phyloP scores from a whole-genome alignment of 1,140 invertebrate genomes.

The Heterodera carotae region DNA sequence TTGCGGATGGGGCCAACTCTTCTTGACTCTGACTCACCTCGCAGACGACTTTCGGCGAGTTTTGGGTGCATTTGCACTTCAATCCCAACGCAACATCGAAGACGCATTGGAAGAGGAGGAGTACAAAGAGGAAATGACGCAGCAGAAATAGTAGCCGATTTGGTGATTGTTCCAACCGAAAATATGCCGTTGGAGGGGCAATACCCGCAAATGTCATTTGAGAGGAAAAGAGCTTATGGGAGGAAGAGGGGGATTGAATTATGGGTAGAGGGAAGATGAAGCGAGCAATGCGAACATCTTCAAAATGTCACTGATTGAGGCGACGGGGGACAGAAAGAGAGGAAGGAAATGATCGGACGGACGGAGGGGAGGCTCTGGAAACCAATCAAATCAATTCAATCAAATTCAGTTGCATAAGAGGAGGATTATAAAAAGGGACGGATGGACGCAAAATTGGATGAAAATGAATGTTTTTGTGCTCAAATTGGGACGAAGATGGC shows the following conservation, averaged over 20 bases:
- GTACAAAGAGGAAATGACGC: slow-evolving; percentile 1
- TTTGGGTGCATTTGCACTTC: slow-evolving; percentile 48
- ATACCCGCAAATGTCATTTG: too few species aligned
- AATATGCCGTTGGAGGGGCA: too few species aligned
- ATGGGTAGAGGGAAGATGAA: too few species aligned
- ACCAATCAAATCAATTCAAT: background rate
- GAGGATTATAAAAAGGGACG: background rate
- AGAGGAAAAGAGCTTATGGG: too few species aligned
- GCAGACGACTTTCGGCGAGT: slow-evolving; percentile 34
- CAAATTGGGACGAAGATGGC: slow-evolving; percentile 1
- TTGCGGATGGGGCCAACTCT: too few species aligned
- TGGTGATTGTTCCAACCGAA: background rate
- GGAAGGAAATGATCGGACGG: background rate
- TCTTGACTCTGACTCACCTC: too few species aligned
- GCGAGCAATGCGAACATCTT: background rate
- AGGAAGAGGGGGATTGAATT: too few species aligned
- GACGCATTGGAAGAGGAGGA: slow-evolving; percentile 25
- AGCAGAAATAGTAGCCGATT: background rate
- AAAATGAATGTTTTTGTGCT: background rate
- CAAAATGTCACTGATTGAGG: background rate
- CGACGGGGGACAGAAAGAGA: background rate
- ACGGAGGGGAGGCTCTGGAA: background rate
- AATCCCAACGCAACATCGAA: slow-evolving; percentile 26
- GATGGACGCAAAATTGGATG: background rate
- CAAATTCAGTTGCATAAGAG: background rate